These are phyloP conservation scores for Hirtodrosophila alboralis DNA, from an alignment of 2,888 invertebrate genomes.

Conservation along the genomic window DNA sequence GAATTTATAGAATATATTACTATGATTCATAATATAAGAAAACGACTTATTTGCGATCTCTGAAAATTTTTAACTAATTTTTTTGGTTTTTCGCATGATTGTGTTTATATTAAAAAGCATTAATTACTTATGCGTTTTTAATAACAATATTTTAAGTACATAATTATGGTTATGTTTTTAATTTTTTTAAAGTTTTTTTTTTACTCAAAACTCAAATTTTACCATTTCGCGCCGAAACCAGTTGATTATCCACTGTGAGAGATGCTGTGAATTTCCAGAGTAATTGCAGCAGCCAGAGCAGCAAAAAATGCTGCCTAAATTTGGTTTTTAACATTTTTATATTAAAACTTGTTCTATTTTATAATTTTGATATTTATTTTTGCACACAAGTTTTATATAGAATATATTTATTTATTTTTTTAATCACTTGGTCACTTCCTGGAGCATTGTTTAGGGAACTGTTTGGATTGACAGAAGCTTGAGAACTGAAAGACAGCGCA, in stretches of 20 bases:
- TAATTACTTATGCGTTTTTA: conserved; percentile 6
- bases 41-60: no score
- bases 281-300: conserved; percentile 44
- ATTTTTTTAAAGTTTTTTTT: conserved; percentile 36
- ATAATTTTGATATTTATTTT: not conserved
- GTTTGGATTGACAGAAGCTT: conserved; percentile 60
- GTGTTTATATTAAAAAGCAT: conserved; percentile 8
- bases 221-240: conserved; percentile 84
- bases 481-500: conserved; percentile 55
- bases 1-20: no score
- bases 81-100: no score
- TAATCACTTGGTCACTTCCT: conserved; percentile 44
- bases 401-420: no score
- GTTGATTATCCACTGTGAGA: conserved; percentile 83
- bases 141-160: conserved; percentile 5
- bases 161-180: conserved; percentile 16
- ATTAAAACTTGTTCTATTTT: no score
- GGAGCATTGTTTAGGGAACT: conserved; percentile 56
- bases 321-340: conserved; percentile 29
- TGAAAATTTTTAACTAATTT: no score
- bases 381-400: conserved; percentile 8
- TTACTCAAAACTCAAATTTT: no score
- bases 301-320: conserved; percentile 27
- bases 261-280: conserved; percentile 43
- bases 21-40: no score